Conservation (phyloP, 2,888 invertebrate genomes). For the Macaria notata region DNA sequence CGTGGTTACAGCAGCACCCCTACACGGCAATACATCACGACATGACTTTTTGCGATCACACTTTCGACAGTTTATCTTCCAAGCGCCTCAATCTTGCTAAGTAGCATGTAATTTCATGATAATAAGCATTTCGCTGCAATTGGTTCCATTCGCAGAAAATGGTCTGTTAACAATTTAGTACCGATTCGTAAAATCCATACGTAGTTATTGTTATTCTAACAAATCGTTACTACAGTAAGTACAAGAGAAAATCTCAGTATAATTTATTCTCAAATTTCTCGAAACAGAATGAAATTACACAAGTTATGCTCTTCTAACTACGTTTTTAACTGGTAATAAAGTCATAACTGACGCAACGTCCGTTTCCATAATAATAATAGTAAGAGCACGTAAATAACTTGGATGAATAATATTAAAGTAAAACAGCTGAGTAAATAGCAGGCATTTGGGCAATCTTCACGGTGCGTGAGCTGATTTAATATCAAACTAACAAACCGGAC, state of each 20-base stretch:
- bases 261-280: no score
- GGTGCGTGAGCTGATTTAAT: conserved; percentile 8
- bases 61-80: conserved; percentile 34
- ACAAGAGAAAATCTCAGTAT: no score
- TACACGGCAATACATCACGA: conserved; percentile 26
- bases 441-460: conserved; percentile 9
- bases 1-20: conserved; percentile 28
- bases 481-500: conserved; percentile 9
- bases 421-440: conserved; percentile 9
- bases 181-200: no score
- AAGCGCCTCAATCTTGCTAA: conserved; percentile 23
- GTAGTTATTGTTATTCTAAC: no score
- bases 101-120: conserved; percentile 20
- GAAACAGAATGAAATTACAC: no score
- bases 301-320: no score
- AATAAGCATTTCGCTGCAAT: neutral
- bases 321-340: neutral
- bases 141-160: neutral
- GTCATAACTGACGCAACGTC: conserved; percentile 1
- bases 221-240: no score
- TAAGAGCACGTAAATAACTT: neutral
- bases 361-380: conserved; percentile 1
- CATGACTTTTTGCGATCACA: conserved; percentile 31
- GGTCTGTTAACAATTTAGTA: neutral
- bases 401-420: conserved; percentile 5